Percentiles rank a stretch among this genome's conserved stretches.
These are phyloP conservation scores for Phaedon cochleariae DNA, from an alignment of 2,888 invertebrate genomes.

Conservation along the genomic window DNA sequence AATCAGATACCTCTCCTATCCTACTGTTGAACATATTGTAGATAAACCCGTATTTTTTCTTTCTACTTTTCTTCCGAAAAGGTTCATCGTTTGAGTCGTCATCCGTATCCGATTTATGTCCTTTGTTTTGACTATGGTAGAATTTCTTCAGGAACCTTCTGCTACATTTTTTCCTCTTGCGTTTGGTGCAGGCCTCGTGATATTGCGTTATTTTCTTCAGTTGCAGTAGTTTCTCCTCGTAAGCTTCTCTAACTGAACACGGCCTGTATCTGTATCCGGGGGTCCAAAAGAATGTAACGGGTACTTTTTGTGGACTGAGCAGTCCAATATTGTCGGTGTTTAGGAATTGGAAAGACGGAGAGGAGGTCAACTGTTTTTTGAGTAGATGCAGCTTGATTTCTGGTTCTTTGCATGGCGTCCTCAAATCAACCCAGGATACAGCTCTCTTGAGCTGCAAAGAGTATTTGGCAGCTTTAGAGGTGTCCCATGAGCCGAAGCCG, in stretches of 20 bases:
- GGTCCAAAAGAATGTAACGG: constrained; percentile 66
- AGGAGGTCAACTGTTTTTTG: constrained; percentile 61
- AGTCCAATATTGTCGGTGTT: constrained; percentile 42
- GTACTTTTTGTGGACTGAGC: constrained; percentile 50
- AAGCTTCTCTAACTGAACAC: constrained; percentile 60
- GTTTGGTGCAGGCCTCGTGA: constrained; percentile 37
- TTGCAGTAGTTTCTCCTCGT: constrained; percentile 60
- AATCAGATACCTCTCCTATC: constrained; percentile 32
- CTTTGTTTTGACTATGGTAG: constrained; percentile 28
- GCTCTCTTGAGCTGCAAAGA: constrained; percentile 63
- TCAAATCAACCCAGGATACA: constrained; percentile 60
- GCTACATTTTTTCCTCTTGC: constrained; percentile 37
- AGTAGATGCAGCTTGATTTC: constrained; percentile 62
- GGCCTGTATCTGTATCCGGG: constrained; percentile 67
- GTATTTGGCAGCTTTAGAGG: constrained; percentile 61
- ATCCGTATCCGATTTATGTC: constrained; percentile 26
- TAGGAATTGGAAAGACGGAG: constrained; percentile 62
- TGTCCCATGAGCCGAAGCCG: constrained; percentile 64
- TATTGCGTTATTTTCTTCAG: constrained; percentile 48
- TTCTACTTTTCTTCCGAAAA: constrained; percentile 32
- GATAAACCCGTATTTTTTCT: constrained; percentile 42
- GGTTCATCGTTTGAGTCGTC: constrained; percentile 39
- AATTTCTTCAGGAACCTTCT: constrained; percentile 38
- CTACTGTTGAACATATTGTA: constrained; percentile 40
- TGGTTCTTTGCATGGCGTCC: constrained; percentile 56